Conservation (phyloP, 2,888 invertebrate species). For the Cataglyphis altisquamis region DNA sequence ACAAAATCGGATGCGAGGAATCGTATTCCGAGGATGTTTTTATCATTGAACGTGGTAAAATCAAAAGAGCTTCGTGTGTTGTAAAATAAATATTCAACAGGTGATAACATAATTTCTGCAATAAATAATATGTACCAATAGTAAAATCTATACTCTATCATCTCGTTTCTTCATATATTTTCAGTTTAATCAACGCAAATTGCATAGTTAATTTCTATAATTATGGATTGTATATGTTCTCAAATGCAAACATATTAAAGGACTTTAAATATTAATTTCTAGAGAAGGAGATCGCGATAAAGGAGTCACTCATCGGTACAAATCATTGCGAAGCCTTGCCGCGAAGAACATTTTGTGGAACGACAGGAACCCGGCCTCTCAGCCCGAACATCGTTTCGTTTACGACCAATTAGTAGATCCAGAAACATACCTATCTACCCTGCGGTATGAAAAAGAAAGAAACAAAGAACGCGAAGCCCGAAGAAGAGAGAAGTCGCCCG, state of each 20-base stretch:
- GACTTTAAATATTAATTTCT: constrained; percentile 37
- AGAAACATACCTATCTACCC: constrained; percentile 77
- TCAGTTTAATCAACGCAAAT: not conserved
- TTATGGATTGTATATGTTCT: constrained; percentile 13
- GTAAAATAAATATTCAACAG: not conserved
- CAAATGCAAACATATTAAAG: constrained; percentile 40
- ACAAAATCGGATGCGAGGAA: not conserved
- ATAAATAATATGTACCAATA: not conserved
- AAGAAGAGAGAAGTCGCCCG: constrained; percentile 58
- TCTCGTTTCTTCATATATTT: not conserved
- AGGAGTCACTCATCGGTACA: constrained; percentile 60
- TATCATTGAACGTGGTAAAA: not conserved
- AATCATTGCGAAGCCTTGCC: constrained; percentile 27
- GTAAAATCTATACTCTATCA: not conserved
- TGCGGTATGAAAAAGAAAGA: constrained; percentile 47
- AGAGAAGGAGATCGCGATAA: constrained; percentile 57
- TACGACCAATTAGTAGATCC: constrained; percentile 82
- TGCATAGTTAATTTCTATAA: not conserved
- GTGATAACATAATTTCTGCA: not conserved
- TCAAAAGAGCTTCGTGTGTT: not conserved
- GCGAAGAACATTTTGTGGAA: constrained; percentile 49
- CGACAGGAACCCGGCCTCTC: constrained; percentile 50
- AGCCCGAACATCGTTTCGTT: constrained; percentile 74
- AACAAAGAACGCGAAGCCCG: constrained; percentile 44
- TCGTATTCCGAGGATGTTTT: not conserved